These are phyloP conservation scores for Panurus biarmicus DNA, from an alignment of 2,113 vertebrate species.

Conservation along the genomic window DNA sequence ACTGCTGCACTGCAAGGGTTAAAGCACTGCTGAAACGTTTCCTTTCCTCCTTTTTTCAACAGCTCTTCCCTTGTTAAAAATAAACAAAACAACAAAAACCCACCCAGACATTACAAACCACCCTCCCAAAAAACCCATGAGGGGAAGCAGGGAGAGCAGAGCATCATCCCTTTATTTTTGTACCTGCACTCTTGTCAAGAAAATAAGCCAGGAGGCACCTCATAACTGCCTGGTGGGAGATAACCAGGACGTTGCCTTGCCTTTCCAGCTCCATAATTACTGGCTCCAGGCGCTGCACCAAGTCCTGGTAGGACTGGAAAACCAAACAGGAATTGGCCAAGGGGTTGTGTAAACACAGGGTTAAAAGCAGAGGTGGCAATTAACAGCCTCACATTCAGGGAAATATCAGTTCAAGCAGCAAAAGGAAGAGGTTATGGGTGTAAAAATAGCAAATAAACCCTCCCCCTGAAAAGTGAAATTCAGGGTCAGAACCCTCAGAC, in stretches of 20 bases:
- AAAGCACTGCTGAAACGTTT: background rate
- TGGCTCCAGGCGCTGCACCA: constrained; percentile 92
- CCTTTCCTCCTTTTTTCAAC: background rate
- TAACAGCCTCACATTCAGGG: background rate
- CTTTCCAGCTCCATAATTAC: constrained; percentile 98
- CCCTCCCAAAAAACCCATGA: background rate
- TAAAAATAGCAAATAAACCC: background rate
- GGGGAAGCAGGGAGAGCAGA: background rate
- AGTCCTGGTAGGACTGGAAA: constrained; percentile 90
- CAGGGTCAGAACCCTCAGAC: background rate
- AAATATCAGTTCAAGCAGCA: background rate
- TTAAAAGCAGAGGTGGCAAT: background rate
- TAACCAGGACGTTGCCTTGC: constrained; percentile 89
- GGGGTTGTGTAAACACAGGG: background rate
- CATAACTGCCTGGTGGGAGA: constrained; percentile 97
- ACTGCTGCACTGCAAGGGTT: background rate
- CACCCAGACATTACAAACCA: background rate
- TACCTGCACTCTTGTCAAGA: constrained; percentile 94
- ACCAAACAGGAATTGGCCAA: background rate
- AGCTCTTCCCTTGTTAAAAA: background rate
- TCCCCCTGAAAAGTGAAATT: background rate
- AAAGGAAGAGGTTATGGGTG: background rate
- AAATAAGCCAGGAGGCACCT: constrained; percentile 96
- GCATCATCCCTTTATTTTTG: background rate
- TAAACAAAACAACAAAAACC: background rate